These are phyloP conservation scores for Drosophila pseudotalamancana DNA, from an alignment of 2,888 invertebrate species.

Conservation along the genomic window DNA sequence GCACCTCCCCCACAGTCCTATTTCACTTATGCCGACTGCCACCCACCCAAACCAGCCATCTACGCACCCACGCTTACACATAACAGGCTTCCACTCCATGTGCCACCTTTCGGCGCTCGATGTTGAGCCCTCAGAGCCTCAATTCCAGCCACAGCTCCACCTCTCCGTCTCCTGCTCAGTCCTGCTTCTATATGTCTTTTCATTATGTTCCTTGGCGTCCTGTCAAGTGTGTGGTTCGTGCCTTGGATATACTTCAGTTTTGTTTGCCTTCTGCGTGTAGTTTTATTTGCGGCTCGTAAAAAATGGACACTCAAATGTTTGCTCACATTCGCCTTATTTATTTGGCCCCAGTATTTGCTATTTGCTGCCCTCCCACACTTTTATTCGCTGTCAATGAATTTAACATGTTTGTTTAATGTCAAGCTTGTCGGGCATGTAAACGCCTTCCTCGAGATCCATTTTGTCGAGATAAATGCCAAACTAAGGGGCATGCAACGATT, in stretches of 20 bases:
- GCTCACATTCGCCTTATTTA: conserved; percentile 63
- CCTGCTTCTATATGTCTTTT: conserved; percentile 40
- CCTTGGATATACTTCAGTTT: conserved; percentile 45
- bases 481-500: conserved; percentile 2
- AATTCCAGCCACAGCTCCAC: neutral
- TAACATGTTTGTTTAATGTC: conserved; percentile 67
- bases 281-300: conserved; percentile 70
- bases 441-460: conserved; percentile 25
- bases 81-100: conserved; percentile 39
- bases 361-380: conserved; percentile 73
- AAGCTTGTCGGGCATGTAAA: conserved; percentile 25
- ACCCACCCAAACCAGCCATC: too few relatives aligned
- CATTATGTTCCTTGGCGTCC: conserved; percentile 63
- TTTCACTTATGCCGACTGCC: conserved; percentile 11
- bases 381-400: conserved; percentile 82
- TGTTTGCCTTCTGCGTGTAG: conserved; percentile 62
- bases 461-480: conserved; percentile 5
- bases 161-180: neutral
- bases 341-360: conserved; percentile 54
- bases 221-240: conserved; percentile 64
- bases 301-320: conserved; percentile 75
- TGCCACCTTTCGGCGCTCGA: conserved; percentile 49
- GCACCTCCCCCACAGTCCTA: conserved; percentile 10
- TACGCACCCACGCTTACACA: conserved; percentile 11
- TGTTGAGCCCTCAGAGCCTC: conserved; percentile 15